Evolutionary conservation across 2,113 vertebrate species (phyloP).

Genomic region (Sitta europaea): DNA sequence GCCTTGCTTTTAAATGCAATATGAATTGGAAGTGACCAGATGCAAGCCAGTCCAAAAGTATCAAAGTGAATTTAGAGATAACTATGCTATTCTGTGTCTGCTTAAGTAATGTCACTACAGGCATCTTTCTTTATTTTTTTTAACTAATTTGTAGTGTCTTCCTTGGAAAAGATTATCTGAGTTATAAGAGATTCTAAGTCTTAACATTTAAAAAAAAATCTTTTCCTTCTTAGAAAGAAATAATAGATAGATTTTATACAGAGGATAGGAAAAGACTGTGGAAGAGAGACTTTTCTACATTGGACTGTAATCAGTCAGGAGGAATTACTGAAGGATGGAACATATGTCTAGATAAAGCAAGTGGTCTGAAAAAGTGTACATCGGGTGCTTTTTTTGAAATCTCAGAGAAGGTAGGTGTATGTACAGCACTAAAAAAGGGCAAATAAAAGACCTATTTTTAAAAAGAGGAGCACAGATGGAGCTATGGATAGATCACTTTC

Average conservation of each 20-base stretch:
- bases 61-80: neutral
- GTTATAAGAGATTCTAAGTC: neutral
- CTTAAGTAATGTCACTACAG: neutral
- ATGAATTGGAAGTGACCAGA: neutral
- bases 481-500: neutral
- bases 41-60: neutral
- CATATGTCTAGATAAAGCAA: neutral
- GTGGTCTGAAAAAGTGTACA: neutral
- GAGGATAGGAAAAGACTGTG: neutral
- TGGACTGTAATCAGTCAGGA: neutral
- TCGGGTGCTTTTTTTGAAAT: neutral
- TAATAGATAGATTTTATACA: neutral
- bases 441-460: neutral
- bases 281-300: fast-evolving
- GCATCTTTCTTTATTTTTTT: neutral
- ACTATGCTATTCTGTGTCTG: neutral
- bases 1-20: neutral
- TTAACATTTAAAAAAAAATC: neutral
- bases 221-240: neutral
- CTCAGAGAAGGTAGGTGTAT: neutral
- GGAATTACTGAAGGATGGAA: neutral
- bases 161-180: neutral
- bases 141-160: neutral
- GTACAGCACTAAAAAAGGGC: neutral
- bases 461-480: fast-evolving